Percentiles rank a stretch among this genome's conserved stretches.
phyloP scores from a whole-genome alignment of 2,113 vertebrate species.

The Datnioides undecimradiatus region DNA sequence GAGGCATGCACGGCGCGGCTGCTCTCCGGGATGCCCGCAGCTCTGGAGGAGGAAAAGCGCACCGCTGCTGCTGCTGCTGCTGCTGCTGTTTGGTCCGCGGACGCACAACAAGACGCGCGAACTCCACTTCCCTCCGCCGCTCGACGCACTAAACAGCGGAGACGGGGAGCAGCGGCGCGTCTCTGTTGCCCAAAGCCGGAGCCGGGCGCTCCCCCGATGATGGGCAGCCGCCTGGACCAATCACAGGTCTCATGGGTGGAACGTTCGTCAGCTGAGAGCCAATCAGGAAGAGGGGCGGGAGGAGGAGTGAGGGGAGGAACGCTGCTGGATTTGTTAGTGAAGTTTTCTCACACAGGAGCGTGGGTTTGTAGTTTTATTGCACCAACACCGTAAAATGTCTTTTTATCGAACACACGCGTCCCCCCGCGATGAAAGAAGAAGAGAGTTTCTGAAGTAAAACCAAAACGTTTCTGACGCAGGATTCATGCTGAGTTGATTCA shows the following conservation, averaged over 20 bases:
- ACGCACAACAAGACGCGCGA: conserved; percentile 62
- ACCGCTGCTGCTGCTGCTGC: conserved; percentile 27
- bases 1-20: conserved; percentile 50
- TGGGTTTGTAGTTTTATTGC: not conserved
- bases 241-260: conserved; percentile 35
- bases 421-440: rapidly evolving
- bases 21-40: conserved; percentile 45
- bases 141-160: conserved; percentile 67
- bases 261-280: conserved; percentile 29
- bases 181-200: conserved; percentile 38
- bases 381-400: rapidly evolving
- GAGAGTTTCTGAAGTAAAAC: not conserved
- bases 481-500: not conserved
- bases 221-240: conserved; percentile 65
- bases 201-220: conserved; percentile 43
- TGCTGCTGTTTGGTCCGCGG: conserved; percentile 61
- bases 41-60: conserved; percentile 54
- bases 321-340: conserved; percentile 32
- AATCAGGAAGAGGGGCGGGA: conserved; percentile 59
- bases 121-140: conserved; percentile 60
- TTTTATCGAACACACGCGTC: not conserved
- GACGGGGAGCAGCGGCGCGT: conserved; percentile 51
- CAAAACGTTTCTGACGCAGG: rapidly evolving
- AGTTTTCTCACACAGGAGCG: conserved; percentile 17
- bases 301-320: not conserved